Base-by-base conservation (phyloP, 2,113 vertebrate species). In the Oceanodroma tethys region DNA sequence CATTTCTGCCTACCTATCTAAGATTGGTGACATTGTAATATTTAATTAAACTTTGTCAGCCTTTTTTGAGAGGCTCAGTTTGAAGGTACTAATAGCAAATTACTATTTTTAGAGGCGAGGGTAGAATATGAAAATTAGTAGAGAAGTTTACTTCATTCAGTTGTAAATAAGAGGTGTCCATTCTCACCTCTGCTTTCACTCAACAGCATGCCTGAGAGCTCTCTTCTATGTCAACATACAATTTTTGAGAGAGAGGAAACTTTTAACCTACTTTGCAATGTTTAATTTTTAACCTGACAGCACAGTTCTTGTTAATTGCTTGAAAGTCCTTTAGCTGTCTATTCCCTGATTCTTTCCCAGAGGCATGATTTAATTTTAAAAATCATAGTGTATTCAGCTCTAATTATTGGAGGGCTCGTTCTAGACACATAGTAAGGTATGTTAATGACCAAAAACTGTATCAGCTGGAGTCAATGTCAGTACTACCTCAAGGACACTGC, bases 281-380 rank as follows among this genome's bases (percentile, higher is more conserved):
- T 96, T 98, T 91, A 97, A 81, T 98, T 98, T 98, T 98, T 97
- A 98, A 97, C 97, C 95, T 98, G 95, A 97, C 95, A 97, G 90
- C 86, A 94, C 78, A 96, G 94, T 87, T 95, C 97, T 98, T 6
- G 12, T 95, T 98, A 98, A 98, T 98, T 98, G 97, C 98, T 96
- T 98, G 94, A 79, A 97, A 98, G 98, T 97, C 98, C 97, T 98
- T 98, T 98, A 98, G 97, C 95, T 94, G 94, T 97, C 95, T 97
- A 96, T 97, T 98, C 94, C 96, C 94, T 67, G 68, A 97, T 96
- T 97, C 97, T 98, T 97, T 98, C 97, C 98, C 97, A 98, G 95
- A 98, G 98, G 97, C 97, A 97, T 97, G 96, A 97, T 98, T 98
- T 98, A 98, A 98, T 98, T 98, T 98, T 97, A 97, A 98, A 97